These are phyloP conservation scores for Tribolium madens DNA, from an alignment of 1,140 invertebrate species.

Conservation along the genomic window DNA sequence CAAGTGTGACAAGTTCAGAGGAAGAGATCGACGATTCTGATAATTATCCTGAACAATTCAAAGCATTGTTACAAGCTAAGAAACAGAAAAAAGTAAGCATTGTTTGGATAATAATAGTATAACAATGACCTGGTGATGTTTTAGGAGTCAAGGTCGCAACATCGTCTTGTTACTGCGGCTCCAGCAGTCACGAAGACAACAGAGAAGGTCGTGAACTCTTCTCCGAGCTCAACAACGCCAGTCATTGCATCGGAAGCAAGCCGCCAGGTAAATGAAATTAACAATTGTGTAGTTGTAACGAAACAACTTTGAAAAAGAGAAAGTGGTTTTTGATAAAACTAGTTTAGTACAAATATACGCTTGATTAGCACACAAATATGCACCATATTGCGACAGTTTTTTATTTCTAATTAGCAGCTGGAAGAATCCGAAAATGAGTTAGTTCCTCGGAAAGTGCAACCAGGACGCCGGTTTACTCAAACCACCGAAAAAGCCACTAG, in stretches of 20 bases:
- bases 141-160: slow-evolving; percentile 44
- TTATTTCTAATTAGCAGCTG: slow-evolving; percentile 43
- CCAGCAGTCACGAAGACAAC: slow-evolving; percentile 36
- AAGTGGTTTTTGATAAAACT: slow-evolving; percentile 33
- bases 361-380: slow-evolving; percentile 19
- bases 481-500: slow-evolving; percentile 51
- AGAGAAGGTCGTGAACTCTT: slow-evolving; percentile 49
- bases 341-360: slow-evolving; percentile 28
- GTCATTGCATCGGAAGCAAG: slow-evolving; percentile 6
- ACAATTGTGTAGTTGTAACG: slow-evolving; percentile 6
- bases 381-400: not conserved
- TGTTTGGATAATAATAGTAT: slow-evolving; percentile 12
- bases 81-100: slow-evolving; percentile 55
- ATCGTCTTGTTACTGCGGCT: slow-evolving; percentile 1
- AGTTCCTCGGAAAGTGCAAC: slow-evolving; percentile 49
- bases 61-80: slow-evolving; percentile 62
- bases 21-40: slow-evolving; percentile 62
- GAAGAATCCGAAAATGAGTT: slow-evolving; percentile 60
- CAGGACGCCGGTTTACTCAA: slow-evolving; percentile 50
- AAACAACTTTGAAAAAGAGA: slow-evolving; percentile 40
- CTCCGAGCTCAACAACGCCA: slow-evolving; percentile 7
- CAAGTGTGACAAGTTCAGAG: slow-evolving; percentile 47
- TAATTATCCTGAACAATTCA: slow-evolving; percentile 64
- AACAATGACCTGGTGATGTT: slow-evolving; percentile 34
- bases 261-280: slow-evolving; percentile 21